Evolutionary conservation across 2,113 vertebrate species (phyloP).

Genomic region (Trinectes maculatus): DNA sequence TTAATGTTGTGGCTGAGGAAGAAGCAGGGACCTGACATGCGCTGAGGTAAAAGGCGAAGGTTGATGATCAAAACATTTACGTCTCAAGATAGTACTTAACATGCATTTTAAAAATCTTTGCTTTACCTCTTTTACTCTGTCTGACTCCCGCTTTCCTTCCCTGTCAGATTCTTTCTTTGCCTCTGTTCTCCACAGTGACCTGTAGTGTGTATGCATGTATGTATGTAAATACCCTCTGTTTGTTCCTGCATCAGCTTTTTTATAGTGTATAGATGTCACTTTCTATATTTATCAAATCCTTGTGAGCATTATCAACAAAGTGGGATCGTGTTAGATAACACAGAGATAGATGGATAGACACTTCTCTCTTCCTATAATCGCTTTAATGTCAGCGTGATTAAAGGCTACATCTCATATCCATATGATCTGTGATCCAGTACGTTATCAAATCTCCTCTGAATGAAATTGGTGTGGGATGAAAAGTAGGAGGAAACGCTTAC

Average conservation of each 20-base stretch:
- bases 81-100: slow-evolving; percentile 4
- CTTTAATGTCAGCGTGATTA: slow-evolving; percentile 72
- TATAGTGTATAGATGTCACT: slow-evolving; percentile 46
- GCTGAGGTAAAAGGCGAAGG: too few species aligned
- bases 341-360: slow-evolving; percentile 40
- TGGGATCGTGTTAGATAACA: slow-evolving; percentile 53
- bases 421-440: slow-evolving; percentile 52
- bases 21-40: too few species aligned
- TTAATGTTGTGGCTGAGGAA: too few species aligned
- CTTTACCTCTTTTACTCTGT: neutral
- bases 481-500: slow-evolving; percentile 48
- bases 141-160: slow-evolving; percentile 4
- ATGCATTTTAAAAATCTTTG: slow-evolving; percentile 4
- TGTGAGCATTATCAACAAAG: slow-evolving; percentile 49
- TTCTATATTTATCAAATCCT: slow-evolving; percentile 66
- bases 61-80: slow-evolving; percentile 15
- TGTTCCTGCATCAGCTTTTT: slow-evolving; percentile 47
- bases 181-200: slow-evolving; percentile 26
- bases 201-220: neutral
- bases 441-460: slow-evolving; percentile 59
- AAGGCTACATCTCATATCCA: slow-evolving; percentile 58
- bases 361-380: slow-evolving; percentile 67
- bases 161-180: slow-evolving; percentile 7
- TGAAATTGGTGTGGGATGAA: slow-evolving; percentile 50
- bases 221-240: slow-evolving; percentile 54